Base-by-base conservation (phyloP, 2,113 vertebrate genomes). In the Zosterops pallidus region DNA sequence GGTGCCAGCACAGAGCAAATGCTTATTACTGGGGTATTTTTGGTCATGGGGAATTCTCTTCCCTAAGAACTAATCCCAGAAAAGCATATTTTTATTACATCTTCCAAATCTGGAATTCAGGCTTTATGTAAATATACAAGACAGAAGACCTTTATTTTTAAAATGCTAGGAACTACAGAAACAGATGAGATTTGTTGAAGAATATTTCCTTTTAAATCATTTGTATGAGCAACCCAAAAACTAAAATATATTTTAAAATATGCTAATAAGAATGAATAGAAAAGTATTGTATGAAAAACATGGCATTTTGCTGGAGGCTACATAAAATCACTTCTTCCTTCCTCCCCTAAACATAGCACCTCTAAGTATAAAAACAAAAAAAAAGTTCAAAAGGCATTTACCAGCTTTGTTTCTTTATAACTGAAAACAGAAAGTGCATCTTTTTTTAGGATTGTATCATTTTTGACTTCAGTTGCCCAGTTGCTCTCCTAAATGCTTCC, bases 41-140 rank as follows among this genome's bases (percentile, higher is more conserved):
- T 93, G 80, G 90, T 93, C 77, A 80, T 85, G 69, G 80, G 67
- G 86, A 95, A 93, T 93, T 94, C 88, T 96, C 60, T 90, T 92
- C 55, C 42, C 46, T 57, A 89, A 89, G 69, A 91, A 75, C 17
- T 83, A 92, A 96, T 88, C 85, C 74, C 86, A 94, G 72, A 83
- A 95, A 88, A 88, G 49, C 46, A 76, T 90, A 82, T 84, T 96
- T 95, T 93, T 92, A 92, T 95, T 90, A 60, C 62, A 78, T 94
- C 59, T 96, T 82, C 88, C 86, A 95, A 95, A 83, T 84, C 72
- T 84, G 88, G 83, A 89, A 86, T 69, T 92, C 53, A 77, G 80
- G 23, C 37, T 88, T 71, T 71, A 67, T 89, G 72, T 76, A 95
- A 96, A 92, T 89, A 90, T 4, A 47, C 49, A 86, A 78, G 76